These are phyloP conservation scores for Scaptomyza reducta DNA, from an alignment of 2,888 invertebrate genomes.

Conservation along the genomic window DNA sequence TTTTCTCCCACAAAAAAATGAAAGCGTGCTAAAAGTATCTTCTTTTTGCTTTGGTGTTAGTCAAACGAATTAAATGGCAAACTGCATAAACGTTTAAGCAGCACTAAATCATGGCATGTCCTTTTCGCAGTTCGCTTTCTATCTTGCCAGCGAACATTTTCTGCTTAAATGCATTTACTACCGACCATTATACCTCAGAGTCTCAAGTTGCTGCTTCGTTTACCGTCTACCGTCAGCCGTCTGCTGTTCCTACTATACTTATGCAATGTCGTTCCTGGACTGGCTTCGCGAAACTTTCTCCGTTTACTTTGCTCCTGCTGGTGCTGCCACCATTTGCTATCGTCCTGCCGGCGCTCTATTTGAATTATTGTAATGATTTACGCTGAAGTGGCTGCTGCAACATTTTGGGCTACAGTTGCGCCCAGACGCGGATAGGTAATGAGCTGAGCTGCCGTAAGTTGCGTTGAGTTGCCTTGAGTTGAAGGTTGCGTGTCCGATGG, in stretches of 20 bases:
- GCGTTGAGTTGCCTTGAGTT: conserved; percentile 5
- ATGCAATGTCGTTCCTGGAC: conserved; percentile 28
- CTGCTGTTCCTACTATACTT: conserved; percentile 18
- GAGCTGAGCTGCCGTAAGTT: conserved; percentile 42
- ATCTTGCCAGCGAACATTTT: conserved; percentile 49
- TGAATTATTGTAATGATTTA: conserved; percentile 76
- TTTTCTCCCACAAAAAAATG: conserved; percentile 14
- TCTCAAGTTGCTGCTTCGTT: conserved; percentile 60
- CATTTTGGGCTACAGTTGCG: conserved; percentile 45
- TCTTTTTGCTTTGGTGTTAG: conserved; percentile 11
- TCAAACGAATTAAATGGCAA: conserved; percentile 44
- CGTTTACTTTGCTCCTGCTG: conserved; percentile 54
- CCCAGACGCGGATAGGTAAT: conserved; percentile 44
- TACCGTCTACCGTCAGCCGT: conserved; percentile 31
- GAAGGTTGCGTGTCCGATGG: conserved; percentile 36
- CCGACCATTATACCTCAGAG: conserved; percentile 44
- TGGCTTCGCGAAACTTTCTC: conserved; percentile 60
- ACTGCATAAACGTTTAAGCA: conserved; percentile 60
- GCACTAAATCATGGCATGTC: conserved; percentile 63
- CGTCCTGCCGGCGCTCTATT: conserved; percentile 48
- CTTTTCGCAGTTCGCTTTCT: conserved; percentile 35
- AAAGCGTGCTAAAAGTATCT: conserved; percentile 4
- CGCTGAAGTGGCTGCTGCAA: conserved; percentile 62
- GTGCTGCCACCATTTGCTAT: conserved; percentile 13
- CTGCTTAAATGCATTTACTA: conserved; percentile 71